Evolutionary conservation across 2,113 vertebrate genomes (phyloP).

Genomic region (Melanerpes formicivorus): DNA sequence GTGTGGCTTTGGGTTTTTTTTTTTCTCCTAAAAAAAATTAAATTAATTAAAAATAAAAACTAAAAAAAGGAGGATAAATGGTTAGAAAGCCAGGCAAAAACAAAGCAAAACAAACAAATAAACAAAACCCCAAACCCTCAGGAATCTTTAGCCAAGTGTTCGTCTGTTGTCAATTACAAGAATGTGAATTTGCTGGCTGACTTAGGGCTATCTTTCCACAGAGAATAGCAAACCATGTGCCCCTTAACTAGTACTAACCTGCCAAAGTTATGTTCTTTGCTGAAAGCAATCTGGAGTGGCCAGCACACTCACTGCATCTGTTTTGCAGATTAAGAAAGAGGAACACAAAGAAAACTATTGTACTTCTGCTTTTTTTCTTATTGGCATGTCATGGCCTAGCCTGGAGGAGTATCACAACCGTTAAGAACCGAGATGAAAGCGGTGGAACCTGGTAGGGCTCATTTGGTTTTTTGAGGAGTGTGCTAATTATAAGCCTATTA

Average conservation of each 20-base stretch:
- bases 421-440: neutral
- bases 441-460: neutral
- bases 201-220: conserved; percentile 42
- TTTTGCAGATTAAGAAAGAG: conserved; percentile 57
- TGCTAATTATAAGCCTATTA: neutral
- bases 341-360: conserved; percentile 32
- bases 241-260: conserved; percentile 25
- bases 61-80: neutral
- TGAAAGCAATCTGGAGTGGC: neutral
- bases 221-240: conserved; percentile 35
- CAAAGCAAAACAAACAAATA: conserved; percentile 22
- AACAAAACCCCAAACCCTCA: conserved; percentile 20
- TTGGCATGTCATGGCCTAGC: neutral
- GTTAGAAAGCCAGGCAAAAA: conserved; percentile 19
- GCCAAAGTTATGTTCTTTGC: conserved; percentile 33
- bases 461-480: neutral
- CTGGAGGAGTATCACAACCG: neutral
- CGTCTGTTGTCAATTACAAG: conserved; percentile 42
- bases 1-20: conserved; percentile 1
- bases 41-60: neutral
- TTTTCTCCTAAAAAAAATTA: neutral
- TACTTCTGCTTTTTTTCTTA: neutral
- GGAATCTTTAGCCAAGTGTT: conserved; percentile 42
- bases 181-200: conserved; percentile 45
- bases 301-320: conserved; percentile 27